phyloP scores from a whole-genome alignment of 2,797 vertebrate species.

The Amniataba percoides region DNA sequence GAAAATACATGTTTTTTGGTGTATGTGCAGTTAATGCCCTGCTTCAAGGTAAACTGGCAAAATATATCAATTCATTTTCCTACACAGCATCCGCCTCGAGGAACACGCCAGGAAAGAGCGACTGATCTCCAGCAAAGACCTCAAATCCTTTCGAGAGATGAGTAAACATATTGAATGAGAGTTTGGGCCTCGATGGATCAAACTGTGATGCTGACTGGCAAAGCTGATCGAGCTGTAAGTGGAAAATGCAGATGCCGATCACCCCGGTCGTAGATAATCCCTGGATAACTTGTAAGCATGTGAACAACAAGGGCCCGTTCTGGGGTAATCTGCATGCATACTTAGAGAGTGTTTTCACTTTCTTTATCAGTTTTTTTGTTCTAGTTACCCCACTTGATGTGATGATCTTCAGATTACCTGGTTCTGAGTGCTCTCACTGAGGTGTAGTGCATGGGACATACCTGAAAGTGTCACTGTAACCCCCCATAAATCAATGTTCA shows the following conservation, averaged over 20 bases:
- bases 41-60: neutral
- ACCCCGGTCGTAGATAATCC: constrained; percentile 25
- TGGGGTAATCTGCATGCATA: neutral
- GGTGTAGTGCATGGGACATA: neutral
- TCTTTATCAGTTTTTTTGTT: neutral
- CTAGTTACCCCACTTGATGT: neutral
- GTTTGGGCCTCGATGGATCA: constrained; percentile 16
- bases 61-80: neutral
- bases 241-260: constrained; percentile 24
- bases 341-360: neutral
- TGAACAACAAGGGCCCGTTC: constrained; percentile 9
- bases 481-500: neutral
- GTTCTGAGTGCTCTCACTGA: neutral
- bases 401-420: neutral
- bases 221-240: constrained; percentile 6
- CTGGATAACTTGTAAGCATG: constrained; percentile 17
- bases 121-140: neutral
- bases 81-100: neutral
- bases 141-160: constrained; percentile 18
- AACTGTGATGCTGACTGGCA: constrained; percentile 16
- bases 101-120: neutral
- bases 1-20: neutral
- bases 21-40: neutral
- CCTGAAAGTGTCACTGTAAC: constrained; percentile 32
- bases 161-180: constrained; percentile 23